Percentiles rank a stretch among this genome's conserved stretches.
Conservation (phyloP, 2,888 invertebrate species). For the Lasioglossum vierecki region DNA sequence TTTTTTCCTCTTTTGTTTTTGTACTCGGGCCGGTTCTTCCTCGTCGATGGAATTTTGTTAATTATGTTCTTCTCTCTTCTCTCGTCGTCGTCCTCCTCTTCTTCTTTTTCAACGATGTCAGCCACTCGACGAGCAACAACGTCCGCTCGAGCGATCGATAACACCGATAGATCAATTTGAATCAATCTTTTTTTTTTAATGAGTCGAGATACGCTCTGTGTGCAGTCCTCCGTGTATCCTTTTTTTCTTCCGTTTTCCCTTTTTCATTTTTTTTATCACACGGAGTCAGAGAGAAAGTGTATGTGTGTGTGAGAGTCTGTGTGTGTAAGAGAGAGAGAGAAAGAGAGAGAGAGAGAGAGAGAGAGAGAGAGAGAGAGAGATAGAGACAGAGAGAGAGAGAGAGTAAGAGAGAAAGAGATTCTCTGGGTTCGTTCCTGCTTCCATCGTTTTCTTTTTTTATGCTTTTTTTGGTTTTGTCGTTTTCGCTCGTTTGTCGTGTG, state of each 20-base stretch:
- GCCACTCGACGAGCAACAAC: slow-evolving; percentile 19
- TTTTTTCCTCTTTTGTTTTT: slow-evolving; percentile 11
- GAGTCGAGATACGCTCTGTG: background rate
- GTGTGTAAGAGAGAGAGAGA: too few species aligned
- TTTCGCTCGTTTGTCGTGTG: background rate
- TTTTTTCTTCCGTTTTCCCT: background rate
- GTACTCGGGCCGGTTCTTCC: slow-evolving; percentile 25
- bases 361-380: background rate
- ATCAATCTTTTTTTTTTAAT: background rate
- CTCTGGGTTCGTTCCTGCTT: background rate
- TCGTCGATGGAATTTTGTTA: background rate
- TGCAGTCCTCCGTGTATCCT: slow-evolving; percentile 7
- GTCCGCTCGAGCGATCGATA: background rate
- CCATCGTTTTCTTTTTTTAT: background rate
- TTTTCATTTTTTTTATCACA: background rate
- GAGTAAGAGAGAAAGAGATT: background rate
- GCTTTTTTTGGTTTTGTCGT: background rate
- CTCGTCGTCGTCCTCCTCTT: background rate
- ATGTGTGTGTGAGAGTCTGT: too few species aligned
- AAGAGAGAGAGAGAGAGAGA: background rate
- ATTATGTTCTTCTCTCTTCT: background rate
- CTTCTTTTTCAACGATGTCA: background rate
- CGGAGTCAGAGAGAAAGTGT: background rate
- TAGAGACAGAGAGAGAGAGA: background rate
- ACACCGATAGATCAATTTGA: background rate